Base-by-base conservation (phyloP, 2,888 invertebrate genomes). In the Cephalotes varians region DNA sequence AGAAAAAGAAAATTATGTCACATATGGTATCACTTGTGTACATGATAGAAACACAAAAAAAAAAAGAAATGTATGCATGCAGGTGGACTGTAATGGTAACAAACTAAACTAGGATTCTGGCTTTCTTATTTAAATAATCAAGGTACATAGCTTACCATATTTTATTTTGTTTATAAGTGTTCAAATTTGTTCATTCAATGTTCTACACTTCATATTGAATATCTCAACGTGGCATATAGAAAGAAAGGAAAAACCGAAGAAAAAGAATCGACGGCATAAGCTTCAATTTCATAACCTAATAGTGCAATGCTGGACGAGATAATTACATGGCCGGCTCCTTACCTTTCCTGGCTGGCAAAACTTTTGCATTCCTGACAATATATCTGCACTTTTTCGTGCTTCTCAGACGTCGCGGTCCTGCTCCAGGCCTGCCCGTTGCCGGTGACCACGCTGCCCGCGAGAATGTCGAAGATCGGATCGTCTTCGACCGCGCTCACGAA, bases 381-480 rank as follows among this genome's bases (percentile, higher is more conserved):
- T 69, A 92, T 87, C 81, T 94, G 93, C 15, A 92, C 85, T 76
- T 93, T 93, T 15, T 94, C 93, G 34, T 87, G 86, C 76, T 87
- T 91, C 49, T 92, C 88, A 71, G 89, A 83, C 25, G 92, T 87
- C 7, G 94, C 93, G 7, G 92, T 92, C 81, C 92, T 94, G 80
- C 93, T 94, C 94, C 94, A 94, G 44, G 91, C 91, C 81, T 93
- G 93, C 18, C 93, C 94, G 83, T 93, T 93, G 15, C 90, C 91
- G 18, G 92, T 86, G 72, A 86, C 92, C 73, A 96, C 96, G 40
- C 97, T 97, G 69, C 97, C 97, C 74, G 97, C 96, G 91, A 97
- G 96, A 90, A 97, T 97, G 93, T 97, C 96, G 93, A 97, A 97
- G 84, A 97, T 95, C 65, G 96, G 95, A 94, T 98, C 97, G 91